A percentile compares a stretch with the other conserved stretches of the same genome.
phyloP scores from a whole-genome alignment of 2,888 invertebrate genomes.

The Eueremaeus valkanovi region DNA sequence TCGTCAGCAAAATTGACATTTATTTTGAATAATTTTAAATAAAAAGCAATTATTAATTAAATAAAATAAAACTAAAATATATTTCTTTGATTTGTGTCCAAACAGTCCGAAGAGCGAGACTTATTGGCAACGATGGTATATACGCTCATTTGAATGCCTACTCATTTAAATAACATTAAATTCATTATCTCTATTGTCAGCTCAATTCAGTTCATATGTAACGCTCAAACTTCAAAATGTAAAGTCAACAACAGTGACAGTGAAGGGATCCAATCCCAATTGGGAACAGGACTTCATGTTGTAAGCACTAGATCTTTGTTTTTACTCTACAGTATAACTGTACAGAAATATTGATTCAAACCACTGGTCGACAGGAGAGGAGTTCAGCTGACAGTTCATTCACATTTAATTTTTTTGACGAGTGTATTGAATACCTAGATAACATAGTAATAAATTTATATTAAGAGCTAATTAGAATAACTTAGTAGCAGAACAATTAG shows the following conservation, averaged over 20 bases:
- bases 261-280: slow-evolving; percentile 90
- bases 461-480: too few species aligned
- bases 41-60: too few species aligned
- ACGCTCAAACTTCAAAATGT: slow-evolving; percentile 96
- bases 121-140: slow-evolving; percentile 53
- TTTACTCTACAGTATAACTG: background rate
- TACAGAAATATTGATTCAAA: background rate
- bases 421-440: too few species aligned
- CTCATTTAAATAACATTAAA: background rate
- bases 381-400: too few species aligned
- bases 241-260: slow-evolving; percentile 93
- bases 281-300: slow-evolving; percentile 99
- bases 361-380: too few species aligned
- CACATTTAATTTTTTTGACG: background rate
- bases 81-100: slow-evolving; percentile 48
- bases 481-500: too few species aligned
- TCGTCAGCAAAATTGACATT: too few species aligned
- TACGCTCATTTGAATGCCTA: slow-evolving; percentile 18
- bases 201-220: slow-evolving; percentile 93
- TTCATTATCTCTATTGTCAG: slow-evolving; percentile 55
- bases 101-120: slow-evolving; percentile 54
- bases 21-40: too few species aligned
- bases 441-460: too few species aligned
- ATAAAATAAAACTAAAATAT: too few species aligned
- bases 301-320: slow-evolving; percentile 64